Conservation (phyloP, 2,113 vertebrate genomes). For the Plectropomus leopardus region DNA sequence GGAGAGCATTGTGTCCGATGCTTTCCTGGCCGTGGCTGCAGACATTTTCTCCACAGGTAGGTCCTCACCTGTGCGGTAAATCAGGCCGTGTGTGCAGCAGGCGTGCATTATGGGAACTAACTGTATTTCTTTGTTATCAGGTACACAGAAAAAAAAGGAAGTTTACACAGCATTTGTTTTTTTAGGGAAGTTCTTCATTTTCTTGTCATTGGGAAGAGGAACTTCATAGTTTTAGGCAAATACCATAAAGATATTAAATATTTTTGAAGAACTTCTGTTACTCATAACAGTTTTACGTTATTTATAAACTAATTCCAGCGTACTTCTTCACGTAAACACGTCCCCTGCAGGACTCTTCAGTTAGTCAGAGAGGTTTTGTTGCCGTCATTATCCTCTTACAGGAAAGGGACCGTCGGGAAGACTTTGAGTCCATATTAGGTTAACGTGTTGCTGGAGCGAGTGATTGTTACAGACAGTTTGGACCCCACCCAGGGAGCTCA, state of each 20-base stretch:
- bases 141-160: constrained; percentile 6
- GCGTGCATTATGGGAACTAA: background rate
- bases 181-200: constrained; percentile 49
- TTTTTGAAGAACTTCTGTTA: constrained; percentile 7
- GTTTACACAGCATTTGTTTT: background rate
- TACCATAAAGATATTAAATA: constrained; percentile 13
- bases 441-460: constrained; percentile 40
- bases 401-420: constrained; percentile 48
- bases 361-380: constrained; percentile 8
- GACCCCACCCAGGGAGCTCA: constrained; percentile 60
- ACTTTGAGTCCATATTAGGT: constrained; percentile 71
- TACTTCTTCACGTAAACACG: constrained; percentile 27
- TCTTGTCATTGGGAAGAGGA: constrained; percentile 16
- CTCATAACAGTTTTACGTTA: no score
- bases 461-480: constrained; percentile 66
- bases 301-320: background rate
- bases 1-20: constrained; percentile 91
- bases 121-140: background rate
- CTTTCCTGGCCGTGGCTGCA: constrained; percentile 94
- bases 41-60: constrained; percentile 96
- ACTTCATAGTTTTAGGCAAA: constrained; percentile 18
- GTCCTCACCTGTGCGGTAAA: constrained; percentile 19
- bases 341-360: constrained; percentile 1
- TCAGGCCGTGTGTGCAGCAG: background rate
- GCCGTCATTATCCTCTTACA: constrained; percentile 37